Base-by-base conservation (phyloP, 2,888 invertebrate genomes). In the Callimorpha dominula region DNA sequence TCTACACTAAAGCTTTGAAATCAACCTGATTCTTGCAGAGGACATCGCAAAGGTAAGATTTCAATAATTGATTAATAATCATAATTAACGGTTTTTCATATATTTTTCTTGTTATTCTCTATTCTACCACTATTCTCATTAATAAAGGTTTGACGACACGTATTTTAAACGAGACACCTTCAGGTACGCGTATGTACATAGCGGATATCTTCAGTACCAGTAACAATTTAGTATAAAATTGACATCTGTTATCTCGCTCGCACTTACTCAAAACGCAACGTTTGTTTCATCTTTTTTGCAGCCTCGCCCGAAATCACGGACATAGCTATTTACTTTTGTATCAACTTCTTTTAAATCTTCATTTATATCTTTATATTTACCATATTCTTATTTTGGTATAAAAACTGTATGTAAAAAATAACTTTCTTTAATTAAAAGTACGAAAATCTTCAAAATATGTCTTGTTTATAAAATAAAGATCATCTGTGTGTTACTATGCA, bases 241-340 rank as follows among this genome's bases (percentile, higher is more conserved):
- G 83, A 78, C 79, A 79, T 84, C 84, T 87, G 76, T 79, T 86
- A 86, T 93, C 93, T 93, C 93, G 87, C 92, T 94, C 91, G 90
- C 93, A 90, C 93, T 89, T 77, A 79, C 76, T 75, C 77, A 72
- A 80, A 79, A 67, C 63, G 72, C 72, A 77, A 83, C 78, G 74
- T 65, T 79, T 80, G 85, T 84, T 86, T 86, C 81, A 80, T 80
- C 78, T 78, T 81, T 78, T 80, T 76, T 77, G 72, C 76, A 63
- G 66, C 70, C 68, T 77, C 75, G 68, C 76, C 65, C 70, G 66
- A 78, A 77, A 72, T 73, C 74, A 43, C 54, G 69, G 50, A 68
- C 62, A 60, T 73, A 43, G 65, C 7, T 12, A 1, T 66, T 68
- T 73, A 72, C 31, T 71, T 75, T 70, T 66, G 31, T 62, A 65